A percentile compares a stretch with the other conserved stretches of the same genome.
phyloP scores from a whole-genome alignment of 2,888 invertebrate species.

The Tubulanus polymorphus region DNA sequence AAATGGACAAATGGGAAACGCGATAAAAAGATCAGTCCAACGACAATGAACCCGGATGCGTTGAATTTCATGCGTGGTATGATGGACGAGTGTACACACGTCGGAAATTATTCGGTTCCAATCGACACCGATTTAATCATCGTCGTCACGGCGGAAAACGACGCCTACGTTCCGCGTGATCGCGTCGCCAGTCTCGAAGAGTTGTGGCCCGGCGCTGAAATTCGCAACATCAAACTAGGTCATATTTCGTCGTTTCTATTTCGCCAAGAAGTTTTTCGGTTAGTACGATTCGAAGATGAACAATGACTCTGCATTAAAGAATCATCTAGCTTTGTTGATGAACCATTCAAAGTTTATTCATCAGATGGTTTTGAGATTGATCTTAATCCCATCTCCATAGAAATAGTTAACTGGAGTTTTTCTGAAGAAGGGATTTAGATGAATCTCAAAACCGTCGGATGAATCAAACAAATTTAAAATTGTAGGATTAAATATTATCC shows the following conservation, averaged over 20 bases:
- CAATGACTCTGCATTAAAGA: too few species aligned
- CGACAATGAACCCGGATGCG: slow-evolving; percentile 61
- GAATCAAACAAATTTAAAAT: too few species aligned
- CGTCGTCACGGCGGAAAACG: slow-evolving; percentile 82
- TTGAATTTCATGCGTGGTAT: slow-evolving; percentile 92
- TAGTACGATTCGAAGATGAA: slow-evolving; percentile 29
- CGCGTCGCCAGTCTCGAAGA: slow-evolving; percentile 77
- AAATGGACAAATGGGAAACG: too few species aligned
- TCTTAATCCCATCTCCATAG: too few species aligned
- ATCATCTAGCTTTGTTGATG: too few species aligned
- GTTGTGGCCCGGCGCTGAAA: slow-evolving; percentile 89
- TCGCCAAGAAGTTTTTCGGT: slow-evolving; percentile 85
- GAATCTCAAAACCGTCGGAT: too few species aligned
- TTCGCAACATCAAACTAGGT: slow-evolving; percentile 75
- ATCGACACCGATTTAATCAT: slow-evolving; percentile 86
- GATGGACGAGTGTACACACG: slow-evolving; percentile 98
- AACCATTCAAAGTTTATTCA: too few species aligned
- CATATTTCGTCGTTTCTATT: slow-evolving; percentile 73
- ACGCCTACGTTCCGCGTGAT: slow-evolving; percentile 79
- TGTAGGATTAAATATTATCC: too few species aligned
- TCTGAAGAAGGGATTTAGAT: too few species aligned
- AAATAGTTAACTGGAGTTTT: too few species aligned
- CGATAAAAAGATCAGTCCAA: too few species aligned
- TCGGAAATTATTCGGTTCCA: slow-evolving; percentile 81
- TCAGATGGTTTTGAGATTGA: too few species aligned